phyloP scores from a whole-genome alignment of 2,797 vertebrate genomes.

The Huso huso region DNA sequence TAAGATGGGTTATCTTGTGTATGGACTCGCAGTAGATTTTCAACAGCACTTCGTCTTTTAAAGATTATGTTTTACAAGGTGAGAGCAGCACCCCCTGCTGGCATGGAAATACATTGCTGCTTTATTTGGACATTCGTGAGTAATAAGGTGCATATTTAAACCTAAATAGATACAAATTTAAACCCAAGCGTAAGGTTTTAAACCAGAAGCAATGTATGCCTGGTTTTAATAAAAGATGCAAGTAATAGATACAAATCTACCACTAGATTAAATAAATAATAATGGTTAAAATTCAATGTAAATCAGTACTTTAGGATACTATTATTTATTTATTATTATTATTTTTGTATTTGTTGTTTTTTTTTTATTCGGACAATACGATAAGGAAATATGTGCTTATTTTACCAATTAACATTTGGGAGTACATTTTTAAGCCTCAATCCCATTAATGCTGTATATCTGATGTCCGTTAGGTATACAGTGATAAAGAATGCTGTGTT shows the following conservation, averaged over 20 bases:
- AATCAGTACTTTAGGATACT: no score
- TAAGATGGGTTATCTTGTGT: slow-evolving; percentile 25
- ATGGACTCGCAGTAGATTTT: slow-evolving; percentile 9
- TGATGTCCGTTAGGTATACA: slow-evolving; percentile 58
- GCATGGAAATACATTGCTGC: slow-evolving; percentile 36
- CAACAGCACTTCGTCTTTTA: background rate
- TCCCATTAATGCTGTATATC: no score
- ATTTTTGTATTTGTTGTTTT: no score
- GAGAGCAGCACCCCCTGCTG: slow-evolving; percentile 5
- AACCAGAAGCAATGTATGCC: slow-evolving; percentile 61
- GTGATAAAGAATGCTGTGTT: slow-evolving; percentile 9
- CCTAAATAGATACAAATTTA: slow-evolving; percentile 46
- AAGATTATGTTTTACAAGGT: slow-evolving; percentile 18
- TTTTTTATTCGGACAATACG: no score
- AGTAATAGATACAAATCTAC: slow-evolving; percentile 12
- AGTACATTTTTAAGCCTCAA: no score
- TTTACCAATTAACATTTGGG: no score
- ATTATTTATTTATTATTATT: no score
- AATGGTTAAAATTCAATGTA: no score
- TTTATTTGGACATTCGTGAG: slow-evolving; percentile 41
- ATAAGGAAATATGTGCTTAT: no score
- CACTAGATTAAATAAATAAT: no score
- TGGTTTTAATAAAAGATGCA: slow-evolving; percentile 60
- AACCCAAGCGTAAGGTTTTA: slow-evolving; percentile 38
- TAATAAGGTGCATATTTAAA: slow-evolving; percentile 53